Evolutionary conservation across 2,113 vertebrate species (phyloP).

Genomic region (Phycodurus eques): DNA sequence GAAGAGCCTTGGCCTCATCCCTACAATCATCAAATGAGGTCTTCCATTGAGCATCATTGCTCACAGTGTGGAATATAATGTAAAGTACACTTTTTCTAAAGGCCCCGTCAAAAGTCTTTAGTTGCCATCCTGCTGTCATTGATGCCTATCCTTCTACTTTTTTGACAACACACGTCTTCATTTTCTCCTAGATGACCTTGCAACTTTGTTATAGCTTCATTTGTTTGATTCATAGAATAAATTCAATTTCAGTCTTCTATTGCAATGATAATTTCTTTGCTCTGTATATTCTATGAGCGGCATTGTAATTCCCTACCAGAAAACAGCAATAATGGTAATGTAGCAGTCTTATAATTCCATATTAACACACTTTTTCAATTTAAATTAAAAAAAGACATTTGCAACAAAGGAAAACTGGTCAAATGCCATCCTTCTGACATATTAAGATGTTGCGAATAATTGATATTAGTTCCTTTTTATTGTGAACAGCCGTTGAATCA

Average conservation of each 20-base stretch:
- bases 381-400: background rate
- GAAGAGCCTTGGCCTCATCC: constrained; percentile 56
- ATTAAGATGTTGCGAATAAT: background rate
- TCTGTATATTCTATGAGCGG: background rate
- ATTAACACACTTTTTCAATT: background rate
- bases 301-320: background rate
- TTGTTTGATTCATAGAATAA: background rate
- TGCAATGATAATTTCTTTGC: background rate
- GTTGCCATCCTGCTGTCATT: constrained; percentile 50
- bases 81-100: constrained; percentile 49
- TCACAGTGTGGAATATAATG: constrained; percentile 39
- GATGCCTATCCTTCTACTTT: constrained; percentile 49
- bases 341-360: background rate
- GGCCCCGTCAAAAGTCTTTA: constrained; percentile 47
- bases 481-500: constrained; percentile 29
- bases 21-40: constrained; percentile 66
- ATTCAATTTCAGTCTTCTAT: background rate
- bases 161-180: background rate
- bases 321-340: background rate
- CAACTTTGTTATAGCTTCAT: background rate
- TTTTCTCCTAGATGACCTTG: background rate
- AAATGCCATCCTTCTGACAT: background rate
- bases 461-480: constrained; percentile 3
- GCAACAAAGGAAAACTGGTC: background rate
- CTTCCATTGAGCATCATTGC: constrained; percentile 45